Base-by-base conservation (phyloP, 1,140 invertebrate species). In the Zaprionus africanus region DNA sequence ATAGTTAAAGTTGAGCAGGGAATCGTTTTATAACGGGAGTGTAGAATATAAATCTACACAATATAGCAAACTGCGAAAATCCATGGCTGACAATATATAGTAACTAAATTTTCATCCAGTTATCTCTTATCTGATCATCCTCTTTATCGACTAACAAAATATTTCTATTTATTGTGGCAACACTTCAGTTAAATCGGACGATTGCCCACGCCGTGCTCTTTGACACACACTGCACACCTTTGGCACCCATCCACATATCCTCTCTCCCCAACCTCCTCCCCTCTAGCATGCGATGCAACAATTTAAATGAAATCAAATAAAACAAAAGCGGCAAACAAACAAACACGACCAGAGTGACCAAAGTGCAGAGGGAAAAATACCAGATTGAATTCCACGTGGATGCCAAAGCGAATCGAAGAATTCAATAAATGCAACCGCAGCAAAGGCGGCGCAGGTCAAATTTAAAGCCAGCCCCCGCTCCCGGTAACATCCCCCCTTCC, bases 371-470 rank as follows among this genome's bases (percentile, higher is more conserved):
- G 4, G 31, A 53, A 66, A 41, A 58, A 63, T 58, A 62, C 15
- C 51, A 65, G 36, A 69, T 75, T 51, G 46, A 66, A 75, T 65
- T 60, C 46, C 60, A 34, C n/a, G 71, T 51, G 43, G 17, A 70
- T 58, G n/a, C 60, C 59, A 64, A 54, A 56, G 34, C n/a, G 38
- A 53, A 54, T 46, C 38, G 43, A 63, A 74, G 43, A 28, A 79
- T 73, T 68, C 63, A 77, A 78, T 68, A 69, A 79, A 77, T 77
- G 69, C 65, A 68, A 66, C 53, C 22, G 53, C 53, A 26, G 28
- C 65, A 60, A 53, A 34, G 51, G 4, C 28, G 13, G 28, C 49
- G 41, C 41, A 24, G 56, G 61, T 38, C 54, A 73, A 58, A 63
- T 78, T 75, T 78, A 56, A 76, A 78, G 53, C 31, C 38, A n/a